Evolutionary conservation across 2,113 vertebrate genomes (phyloP).

Genomic region (human (Homo sapiens)): GRCh38 chr9:71102001-71102500

Average conservation of each 20-base stretch:
- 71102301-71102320: background rate
- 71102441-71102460: background rate
- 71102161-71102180: conserved; percentile 42
- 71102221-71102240: background rate
- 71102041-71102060: background rate
- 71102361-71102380: background rate
- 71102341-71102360: conserved; percentile 28
- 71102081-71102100: background rate
- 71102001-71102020: background rate
- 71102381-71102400: background rate
- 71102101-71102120: conserved; percentile 2
- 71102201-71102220: background rate
- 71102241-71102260: background rate
- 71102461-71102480: background rate
- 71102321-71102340: background rate
- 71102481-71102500: background rate
- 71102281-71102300: background rate
- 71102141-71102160: background rate
- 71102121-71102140: background rate
- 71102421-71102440: background rate
- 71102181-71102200: background rate
- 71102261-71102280: background rate
- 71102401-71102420: background rate
- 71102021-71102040: background rate
- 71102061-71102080: background rate